Conservation (phyloP, 2,888 invertebrate genomes). For the Sialis lutaria region DNA sequence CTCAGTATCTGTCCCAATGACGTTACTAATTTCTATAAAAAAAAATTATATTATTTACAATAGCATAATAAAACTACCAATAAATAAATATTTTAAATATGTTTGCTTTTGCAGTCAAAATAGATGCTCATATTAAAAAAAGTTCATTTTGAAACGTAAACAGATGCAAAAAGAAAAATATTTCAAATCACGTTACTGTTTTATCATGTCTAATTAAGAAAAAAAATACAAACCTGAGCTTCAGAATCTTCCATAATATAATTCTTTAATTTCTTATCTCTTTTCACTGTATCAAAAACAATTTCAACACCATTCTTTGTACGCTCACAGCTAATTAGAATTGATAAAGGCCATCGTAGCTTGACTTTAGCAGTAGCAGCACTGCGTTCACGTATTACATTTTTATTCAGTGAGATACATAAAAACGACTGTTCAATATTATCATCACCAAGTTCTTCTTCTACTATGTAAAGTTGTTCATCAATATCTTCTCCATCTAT, state of each 20-base stretch:
- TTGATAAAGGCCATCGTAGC: constrained; percentile 30
- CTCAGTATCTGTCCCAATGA: constrained; percentile 28
- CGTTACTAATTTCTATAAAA: constrained; percentile 27
- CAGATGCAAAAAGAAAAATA: too few relatives aligned
- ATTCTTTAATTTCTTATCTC: constrained; percentile 34
- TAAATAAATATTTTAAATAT: too few relatives aligned
- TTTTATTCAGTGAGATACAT: constrained; percentile 20
- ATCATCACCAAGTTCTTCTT: constrained; percentile 15
- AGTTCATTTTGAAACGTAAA: too few relatives aligned
- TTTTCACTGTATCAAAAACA: constrained; percentile 41
- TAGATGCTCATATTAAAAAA: too few relatives aligned
- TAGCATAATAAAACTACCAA: too few relatives aligned
- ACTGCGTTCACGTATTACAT: constrained; percentile 22
- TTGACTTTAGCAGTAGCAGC: constrained; percentile 18
- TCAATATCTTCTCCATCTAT: background rate
- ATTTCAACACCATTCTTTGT: constrained; percentile 32
- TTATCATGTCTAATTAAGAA: background rate
- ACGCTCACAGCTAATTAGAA: constrained; percentile 31
- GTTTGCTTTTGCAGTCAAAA: too few relatives aligned
- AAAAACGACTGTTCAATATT: constrained; percentile 21
- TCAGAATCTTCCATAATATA: constrained; percentile 37
- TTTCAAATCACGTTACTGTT: background rate
- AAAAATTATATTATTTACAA: background rate
- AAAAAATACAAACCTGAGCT: constrained; percentile 27
- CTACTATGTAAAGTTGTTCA: constrained; percentile 17